Base-by-base conservation (phyloP, 2,888 invertebrate species). In the Rhopalosiphum nymphaeae region DNA sequence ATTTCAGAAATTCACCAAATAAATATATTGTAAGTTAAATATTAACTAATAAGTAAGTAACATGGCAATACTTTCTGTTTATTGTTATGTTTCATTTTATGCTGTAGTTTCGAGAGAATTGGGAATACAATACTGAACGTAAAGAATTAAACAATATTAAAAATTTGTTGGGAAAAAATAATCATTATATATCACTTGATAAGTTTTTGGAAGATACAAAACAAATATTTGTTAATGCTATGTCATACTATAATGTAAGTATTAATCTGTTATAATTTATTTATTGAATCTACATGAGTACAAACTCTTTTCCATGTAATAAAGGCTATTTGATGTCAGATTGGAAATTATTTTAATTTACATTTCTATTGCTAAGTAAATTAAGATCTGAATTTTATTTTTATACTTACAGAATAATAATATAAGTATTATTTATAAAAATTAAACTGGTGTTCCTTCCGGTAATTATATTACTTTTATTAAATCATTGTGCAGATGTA, bases 121-220 rank as follows among this genome's bases (percentile, higher is more conserved):
- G 0, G 2, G 11, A 11, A 46, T 13, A 44, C 26, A 46, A 21
- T 4, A 9, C 1, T 0, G 0, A 44, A 4, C 26, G 0, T 2
- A 13, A 26, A 1, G 26, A 13, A 46, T 46, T 86, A 86, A 5
- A 29, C 13, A 11, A 11, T 46, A 44, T 86, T 13, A 86, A 0
- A 46, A 1, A 29, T 44, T 46, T 29, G 4, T 46, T 86, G 13
- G 11, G 10, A 7, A 25, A 29, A 26, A 13, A 46, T 13, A 0
- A 26, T 5, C 1, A 13, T 46, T 13, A 44, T 9, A 2, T 0
- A 53, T 53, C 53, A 42, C 44, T 46, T 5, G 46, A 11, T 44
- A 1, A 1, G 3, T 10, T 46, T 46, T 7, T 86, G 13, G 10
- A 29, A 29, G 85, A 86, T 11, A 46, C 29, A 46, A 46, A 26